Evolutionary conservation across 1,140 invertebrate species (phyloP).

Genomic region (Orussus abietinus): DNA sequence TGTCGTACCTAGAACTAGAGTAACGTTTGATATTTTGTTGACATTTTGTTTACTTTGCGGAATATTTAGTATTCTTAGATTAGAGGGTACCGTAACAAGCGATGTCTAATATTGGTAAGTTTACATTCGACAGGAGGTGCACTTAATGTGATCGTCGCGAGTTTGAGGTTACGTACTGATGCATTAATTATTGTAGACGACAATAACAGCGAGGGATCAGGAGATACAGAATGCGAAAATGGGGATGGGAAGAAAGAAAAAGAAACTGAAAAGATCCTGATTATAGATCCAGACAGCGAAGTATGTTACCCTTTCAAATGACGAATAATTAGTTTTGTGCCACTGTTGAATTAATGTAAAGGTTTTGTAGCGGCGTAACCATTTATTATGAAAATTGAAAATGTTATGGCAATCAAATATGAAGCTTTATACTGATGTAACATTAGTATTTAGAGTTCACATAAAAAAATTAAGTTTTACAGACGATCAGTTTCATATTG

Average conservation of each 20-base stretch:
- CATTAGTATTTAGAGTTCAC: conserved; percentile 1
- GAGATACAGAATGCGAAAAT: conserved; percentile 28
- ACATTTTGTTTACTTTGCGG: no score
- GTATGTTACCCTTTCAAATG: conserved; percentile 23
- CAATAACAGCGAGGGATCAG: conserved; percentile 27
- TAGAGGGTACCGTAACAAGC: no score
- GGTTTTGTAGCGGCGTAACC: not conserved
- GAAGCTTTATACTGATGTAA: conserved; percentile 1
- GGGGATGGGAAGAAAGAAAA: conserved; percentile 23
- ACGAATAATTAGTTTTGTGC: not conserved
- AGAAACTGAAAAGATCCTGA: conserved; percentile 42
- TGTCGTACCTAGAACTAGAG: no score
- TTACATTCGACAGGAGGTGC: no score
- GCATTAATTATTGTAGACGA: conserved; percentile 25
- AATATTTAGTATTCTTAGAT: no score
- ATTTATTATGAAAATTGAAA: conserved; percentile 2
- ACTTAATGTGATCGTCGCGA: no score
- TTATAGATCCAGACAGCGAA: conserved; percentile 46
- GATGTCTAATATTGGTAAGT: no score
- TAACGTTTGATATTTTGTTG: no score
- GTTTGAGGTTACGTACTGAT: conserved; percentile 12
- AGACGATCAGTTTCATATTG: conserved; percentile 11
- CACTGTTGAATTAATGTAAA: not conserved
- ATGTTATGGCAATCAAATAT: not conserved
- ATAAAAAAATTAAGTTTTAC: not conserved